A percentile compares a stretch with the other conserved stretches of the same genome.
phyloP scores from a whole-genome alignment of 2,797 vertebrate species.

The Echeneis naucrates region DNA sequence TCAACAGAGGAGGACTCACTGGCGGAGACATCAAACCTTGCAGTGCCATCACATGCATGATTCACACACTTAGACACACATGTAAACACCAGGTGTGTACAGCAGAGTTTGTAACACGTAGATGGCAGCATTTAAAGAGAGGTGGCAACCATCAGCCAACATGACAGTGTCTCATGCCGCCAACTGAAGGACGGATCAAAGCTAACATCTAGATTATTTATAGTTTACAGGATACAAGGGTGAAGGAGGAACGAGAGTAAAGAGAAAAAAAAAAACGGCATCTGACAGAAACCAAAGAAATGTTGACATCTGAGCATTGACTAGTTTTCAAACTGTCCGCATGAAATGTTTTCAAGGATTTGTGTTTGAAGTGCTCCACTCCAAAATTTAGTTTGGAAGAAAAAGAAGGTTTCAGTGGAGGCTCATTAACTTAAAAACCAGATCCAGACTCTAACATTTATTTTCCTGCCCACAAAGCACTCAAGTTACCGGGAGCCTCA shows the following conservation, averaged over 20 bases:
- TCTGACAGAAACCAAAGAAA: constrained; percentile 52
- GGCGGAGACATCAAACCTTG: constrained; percentile 57
- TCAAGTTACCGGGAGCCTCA: not conserved
- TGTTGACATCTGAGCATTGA: constrained; percentile 35
- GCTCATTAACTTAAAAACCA: not conserved
- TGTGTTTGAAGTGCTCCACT: constrained; percentile 45
- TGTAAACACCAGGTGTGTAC: constrained; percentile 54
- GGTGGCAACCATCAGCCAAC: constrained; percentile 67
- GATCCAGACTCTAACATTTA: not conserved
- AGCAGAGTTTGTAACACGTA: constrained; percentile 45
- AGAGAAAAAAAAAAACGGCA: constrained; percentile 13
- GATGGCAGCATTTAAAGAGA: constrained; percentile 45
- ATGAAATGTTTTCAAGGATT: constrained; percentile 30
- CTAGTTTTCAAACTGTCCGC: constrained; percentile 24
- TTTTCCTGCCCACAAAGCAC: constrained; percentile 1
- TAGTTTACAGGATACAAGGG: constrained; percentile 65
- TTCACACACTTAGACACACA: constrained; percentile 18
- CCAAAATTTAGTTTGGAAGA: constrained; percentile 29
- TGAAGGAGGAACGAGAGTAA: not conserved
- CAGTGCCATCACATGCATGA: constrained; percentile 51
- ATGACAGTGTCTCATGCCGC: constrained; percentile 48
- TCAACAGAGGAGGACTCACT: constrained; percentile 27
- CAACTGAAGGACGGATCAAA: constrained; percentile 69
- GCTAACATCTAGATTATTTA: constrained; percentile 77
- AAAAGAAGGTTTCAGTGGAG: constrained; percentile 24